Evolutionary conservation across 2,888 invertebrate genomes (phyloP), one percentile per base, ranked within the genome.

Genomic region (Hemicrepidius hirtus): DNA sequence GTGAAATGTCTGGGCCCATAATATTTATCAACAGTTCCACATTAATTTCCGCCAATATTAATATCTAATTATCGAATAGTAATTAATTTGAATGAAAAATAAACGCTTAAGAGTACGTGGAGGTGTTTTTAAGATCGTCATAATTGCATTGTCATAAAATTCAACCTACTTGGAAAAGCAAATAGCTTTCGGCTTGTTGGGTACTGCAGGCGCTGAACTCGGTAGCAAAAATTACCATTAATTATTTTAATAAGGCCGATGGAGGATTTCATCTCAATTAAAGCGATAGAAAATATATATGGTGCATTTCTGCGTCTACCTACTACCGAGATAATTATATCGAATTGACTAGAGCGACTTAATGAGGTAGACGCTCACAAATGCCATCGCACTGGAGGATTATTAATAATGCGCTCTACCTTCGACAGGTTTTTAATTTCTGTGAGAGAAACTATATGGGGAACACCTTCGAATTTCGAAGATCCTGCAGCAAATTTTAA

Each of bases 241-340:
- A 63, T 69, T 69, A 63, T 63, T 69, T 69, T 69, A 69, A 69
- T 69, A 69, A 55, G 55, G 44, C 32, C 20, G 63, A 50, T 50
- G 46, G 41, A 50, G 62, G 53, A 63, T 55, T 69, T 63, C 44
- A 63, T 63, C 63, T 53, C 63, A 63, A 63, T 69, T 69, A 69
- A 53, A 63, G 60, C 21, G 49, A 60, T 55, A 44, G 63, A 62
- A 63, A 62, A 55, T 55, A 35, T 63, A 53, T 68, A 60, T 50
- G 50, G 53, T 62, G 68, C 50, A 62, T 60, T 62, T 69, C 44
- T 63, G 69, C 63, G 53, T 55, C 53, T 69, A 69, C 63, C 62
- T 62, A 62, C 69, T 63, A 44, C 63, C 18, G 32, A 53, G 63
- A 44, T 63, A 69, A 69, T 69, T 69, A 63, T 55, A 55, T 53